A percentile compares a stretch with the other conserved stretches of the same genome.
Evolutionary conservation across 2,113 vertebrate genomes (phyloP).

Genomic region (Ploceus nigricollis): DNA sequence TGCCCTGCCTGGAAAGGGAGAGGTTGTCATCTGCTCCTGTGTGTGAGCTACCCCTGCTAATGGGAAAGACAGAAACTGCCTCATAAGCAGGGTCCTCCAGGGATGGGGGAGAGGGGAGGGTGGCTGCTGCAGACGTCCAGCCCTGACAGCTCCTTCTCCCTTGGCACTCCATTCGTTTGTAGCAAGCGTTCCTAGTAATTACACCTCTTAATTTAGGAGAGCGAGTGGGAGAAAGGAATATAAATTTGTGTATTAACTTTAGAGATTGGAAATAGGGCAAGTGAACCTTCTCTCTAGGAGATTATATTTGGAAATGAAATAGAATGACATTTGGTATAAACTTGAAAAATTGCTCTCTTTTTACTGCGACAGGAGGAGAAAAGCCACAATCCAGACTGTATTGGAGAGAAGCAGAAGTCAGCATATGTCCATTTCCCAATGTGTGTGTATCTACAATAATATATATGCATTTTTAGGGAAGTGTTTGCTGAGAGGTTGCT

Average conservation of each 20-base stretch:
- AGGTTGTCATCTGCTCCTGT: not conserved
- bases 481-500: not conserved
- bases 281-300: slow-evolving; percentile 52
- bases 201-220: slow-evolving; percentile 68
- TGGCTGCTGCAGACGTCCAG: slow-evolving; percentile 19
- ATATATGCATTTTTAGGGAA: not conserved
- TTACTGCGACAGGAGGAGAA: slow-evolving; percentile 47
- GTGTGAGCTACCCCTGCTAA: slow-evolving; percentile 8
- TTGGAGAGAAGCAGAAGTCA: slow-evolving; percentile 52
- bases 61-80: slow-evolving; percentile 29
- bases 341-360: slow-evolving; percentile 65
- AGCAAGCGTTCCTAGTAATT: slow-evolving; percentile 64
- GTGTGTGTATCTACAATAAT: not conserved
- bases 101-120: slow-evolving; percentile 3
- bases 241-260: slow-evolving; percentile 69
- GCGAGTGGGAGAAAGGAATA: slow-evolving; percentile 68
- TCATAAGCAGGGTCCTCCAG: slow-evolving; percentile 14
- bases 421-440: slow-evolving; percentile 21
- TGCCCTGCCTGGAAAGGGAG: not conserved
- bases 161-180: slow-evolving; percentile 21
- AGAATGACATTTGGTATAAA: slow-evolving; percentile 60
- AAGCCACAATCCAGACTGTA: slow-evolving; percentile 11
- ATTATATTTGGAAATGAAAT: slow-evolving; percentile 65
- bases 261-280: slow-evolving; percentile 62
- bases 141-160: slow-evolving; percentile 52